Evolutionary conservation across 2,113 vertebrate genomes (phyloP).

Genomic region (Passer montanus): DNA sequence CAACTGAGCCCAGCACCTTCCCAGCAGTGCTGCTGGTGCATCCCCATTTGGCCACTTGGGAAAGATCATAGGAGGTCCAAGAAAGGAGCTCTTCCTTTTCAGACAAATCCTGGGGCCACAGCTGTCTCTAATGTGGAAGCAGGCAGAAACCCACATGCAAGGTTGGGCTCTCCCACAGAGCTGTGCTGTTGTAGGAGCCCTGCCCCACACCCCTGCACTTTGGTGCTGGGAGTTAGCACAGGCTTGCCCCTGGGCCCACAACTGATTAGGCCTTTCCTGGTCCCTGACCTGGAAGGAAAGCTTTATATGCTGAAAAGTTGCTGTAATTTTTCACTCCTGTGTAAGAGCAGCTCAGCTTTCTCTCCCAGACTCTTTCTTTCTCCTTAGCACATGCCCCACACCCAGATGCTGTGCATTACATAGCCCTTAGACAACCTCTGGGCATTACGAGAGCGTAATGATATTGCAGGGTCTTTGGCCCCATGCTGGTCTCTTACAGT

Average conservation of each 20-base stretch:
- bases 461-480: background rate
- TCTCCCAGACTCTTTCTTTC: background rate
- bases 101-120: background rate
- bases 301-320: background rate
- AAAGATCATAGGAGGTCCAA: background rate
- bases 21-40: background rate
- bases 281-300: background rate
- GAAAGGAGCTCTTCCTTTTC: background rate
- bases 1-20: background rate
- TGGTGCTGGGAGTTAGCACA: background rate
- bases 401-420: background rate
- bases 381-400: background rate
- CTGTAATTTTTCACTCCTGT: background rate
- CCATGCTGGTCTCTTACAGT: background rate
- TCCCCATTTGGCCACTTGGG: no score
- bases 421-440: background rate
- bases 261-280: background rate
- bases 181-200: background rate
- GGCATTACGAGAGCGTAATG: background rate
- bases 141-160: background rate
- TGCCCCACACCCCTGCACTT: background rate
- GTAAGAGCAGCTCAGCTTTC: background rate
- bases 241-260: background rate
- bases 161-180: background rate
- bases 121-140: background rate